phyloP scores from a whole-genome alignment of 2,797 vertebrate species.

The Phataginus tetradactyla region DNA sequence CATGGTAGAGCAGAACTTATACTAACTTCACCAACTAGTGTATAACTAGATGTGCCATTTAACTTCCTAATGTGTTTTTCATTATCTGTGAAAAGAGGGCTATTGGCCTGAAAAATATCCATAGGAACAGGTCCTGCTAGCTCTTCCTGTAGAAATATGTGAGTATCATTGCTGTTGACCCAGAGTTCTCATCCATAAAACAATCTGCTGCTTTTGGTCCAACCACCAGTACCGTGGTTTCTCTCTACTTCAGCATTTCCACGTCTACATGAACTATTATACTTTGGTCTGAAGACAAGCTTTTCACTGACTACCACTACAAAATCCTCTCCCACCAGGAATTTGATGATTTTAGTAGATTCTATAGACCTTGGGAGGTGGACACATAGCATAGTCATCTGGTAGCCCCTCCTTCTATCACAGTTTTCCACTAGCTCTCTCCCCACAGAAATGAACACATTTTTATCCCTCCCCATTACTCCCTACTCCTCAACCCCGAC shows the following conservation, averaged over 20 bases:
- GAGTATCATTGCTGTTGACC: neutral
- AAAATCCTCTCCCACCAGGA: neutral
- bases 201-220: neutral
- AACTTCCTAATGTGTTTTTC: neutral
- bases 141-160: neutral
- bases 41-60: neutral
- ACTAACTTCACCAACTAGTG: neutral
- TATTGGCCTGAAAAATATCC: neutral
- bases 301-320: neutral
- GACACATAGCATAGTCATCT: neutral
- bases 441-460: neutral
- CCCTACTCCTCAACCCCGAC: neutral
- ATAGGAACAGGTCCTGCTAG: neutral
- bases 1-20: neutral
- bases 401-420: neutral
- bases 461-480: accelerated
- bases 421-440: neutral
- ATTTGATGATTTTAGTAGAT: neutral
- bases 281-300: neutral
- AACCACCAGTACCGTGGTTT: neutral
- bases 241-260: neutral
- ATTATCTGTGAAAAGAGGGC: neutral
- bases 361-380: neutral
- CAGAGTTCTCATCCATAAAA: neutral
- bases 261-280: neutral